These are phyloP conservation scores for Protaetia brevitarsis DNA, from an alignment of 1,140 invertebrate species.

Conservation along the genomic window DNA sequence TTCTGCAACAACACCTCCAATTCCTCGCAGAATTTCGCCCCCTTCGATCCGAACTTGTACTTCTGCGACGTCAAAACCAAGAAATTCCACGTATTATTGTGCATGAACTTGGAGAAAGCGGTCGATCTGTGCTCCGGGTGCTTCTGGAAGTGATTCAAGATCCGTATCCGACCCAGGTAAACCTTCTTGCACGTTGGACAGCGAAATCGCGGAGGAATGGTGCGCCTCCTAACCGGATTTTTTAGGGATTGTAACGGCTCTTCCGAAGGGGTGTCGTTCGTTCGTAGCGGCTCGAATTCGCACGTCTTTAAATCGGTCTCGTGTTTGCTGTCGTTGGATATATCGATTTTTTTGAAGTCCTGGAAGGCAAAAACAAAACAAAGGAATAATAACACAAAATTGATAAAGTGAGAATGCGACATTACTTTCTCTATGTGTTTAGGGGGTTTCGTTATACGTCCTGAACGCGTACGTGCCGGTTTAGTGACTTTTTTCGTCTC, in stretches of 20 bases:
- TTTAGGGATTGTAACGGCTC: slow-evolving; percentile 23
- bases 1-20: slow-evolving; percentile 41
- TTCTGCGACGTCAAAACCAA: slow-evolving; percentile 41
- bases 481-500: slow-evolving; percentile 25
- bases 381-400: too few species aligned
- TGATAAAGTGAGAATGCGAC: too few species aligned
- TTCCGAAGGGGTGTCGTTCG: slow-evolving; percentile 25
- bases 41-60: slow-evolving; percentile 34
- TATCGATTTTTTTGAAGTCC: slow-evolving; percentile 43
- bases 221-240: slow-evolving; percentile 47
- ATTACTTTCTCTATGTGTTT: slow-evolving; percentile 43
- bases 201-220: slow-evolving; percentile 54
- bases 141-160: slow-evolving; percentile 61
- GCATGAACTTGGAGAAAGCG: slow-evolving; percentile 29
- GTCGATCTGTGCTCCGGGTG: slow-evolving; percentile 60
- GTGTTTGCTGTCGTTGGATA: slow-evolving; percentile 25
- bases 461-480: slow-evolving; percentile 40
- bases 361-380: too few species aligned
- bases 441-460: slow-evolving; percentile 41
- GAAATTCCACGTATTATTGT: slow-evolving; percentile 44
- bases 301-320: slow-evolving; percentile 34
- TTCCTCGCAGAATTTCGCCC: slow-evolving; percentile 44
- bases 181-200: slow-evolving; percentile 60
- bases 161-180: slow-evolving; percentile 55
- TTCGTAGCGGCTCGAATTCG: slow-evolving; percentile 37